Evolutionary conservation across 92 coral and sea anemone species (phyloP).

Genomic region (Isaurus tuberculatus): DNA sequence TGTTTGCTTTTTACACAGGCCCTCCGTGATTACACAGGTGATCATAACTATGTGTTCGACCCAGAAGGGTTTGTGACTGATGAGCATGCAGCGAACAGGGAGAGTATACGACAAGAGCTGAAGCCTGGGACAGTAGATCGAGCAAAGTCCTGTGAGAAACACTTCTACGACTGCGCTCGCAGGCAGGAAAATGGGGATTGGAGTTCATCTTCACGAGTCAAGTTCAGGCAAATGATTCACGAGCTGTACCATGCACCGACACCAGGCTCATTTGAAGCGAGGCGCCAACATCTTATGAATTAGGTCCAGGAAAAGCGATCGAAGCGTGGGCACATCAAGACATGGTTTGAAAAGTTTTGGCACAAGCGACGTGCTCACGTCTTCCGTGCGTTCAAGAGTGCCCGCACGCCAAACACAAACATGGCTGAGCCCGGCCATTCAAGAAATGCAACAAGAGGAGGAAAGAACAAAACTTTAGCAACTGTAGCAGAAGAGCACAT

Average conservation of each 20-base stretch:
- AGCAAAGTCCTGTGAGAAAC: conserved; percentile 67
- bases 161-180: conserved; percentile 69
- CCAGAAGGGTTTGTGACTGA: conserved; percentile 66
- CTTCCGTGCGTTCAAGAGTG: conserved; percentile 55
- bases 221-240: conserved; percentile 64
- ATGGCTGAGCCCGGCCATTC: conserved; percentile 76
- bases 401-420: conserved; percentile 55
- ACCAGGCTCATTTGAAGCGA: conserved; percentile 61
- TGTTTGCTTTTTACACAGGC: conserved; percentile 32
- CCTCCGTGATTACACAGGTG: conserved; percentile 62
- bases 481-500: conserved; percentile 71
- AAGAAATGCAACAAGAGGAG: conserved; percentile 70
- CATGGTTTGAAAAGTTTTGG: conserved; percentile 51
- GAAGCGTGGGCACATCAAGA: conserved; percentile 43
- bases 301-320: conserved; percentile 39
- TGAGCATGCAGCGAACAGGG: conserved; percentile 52
- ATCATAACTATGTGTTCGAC: conserved; percentile 60
- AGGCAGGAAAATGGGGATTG: conserved; percentile 43
- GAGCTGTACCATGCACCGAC: conserved; percentile 62
- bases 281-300: conserved; percentile 56
- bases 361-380: conserved; percentile 42
- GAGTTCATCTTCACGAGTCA: conserved; percentile 58
- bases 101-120: conserved; percentile 50
- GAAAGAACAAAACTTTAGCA: conserved; percentile 64
- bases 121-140: conserved; percentile 55